Conservation (phyloP, 2,113 vertebrate species). For the Cynocephalus volans region DNA sequence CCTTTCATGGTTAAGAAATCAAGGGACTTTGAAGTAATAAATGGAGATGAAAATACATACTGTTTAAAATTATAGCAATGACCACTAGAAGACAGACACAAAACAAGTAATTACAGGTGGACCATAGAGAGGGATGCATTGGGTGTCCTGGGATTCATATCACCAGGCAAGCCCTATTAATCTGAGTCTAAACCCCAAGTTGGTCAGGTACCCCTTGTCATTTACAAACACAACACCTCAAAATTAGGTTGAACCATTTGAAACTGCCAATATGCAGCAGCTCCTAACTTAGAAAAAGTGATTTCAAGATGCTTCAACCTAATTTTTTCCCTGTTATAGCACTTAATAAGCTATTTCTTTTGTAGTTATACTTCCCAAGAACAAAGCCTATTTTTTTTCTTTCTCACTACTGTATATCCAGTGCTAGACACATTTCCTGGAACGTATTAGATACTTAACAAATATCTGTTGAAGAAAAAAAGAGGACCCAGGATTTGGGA, state of each 20-base stretch:
- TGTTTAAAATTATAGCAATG: background rate
- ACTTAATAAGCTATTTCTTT: background rate
- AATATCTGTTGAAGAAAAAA: background rate
- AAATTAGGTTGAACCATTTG: background rate
- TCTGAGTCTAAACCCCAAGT: too few species aligned
- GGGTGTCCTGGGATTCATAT: background rate
- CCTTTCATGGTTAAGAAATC: background rate
- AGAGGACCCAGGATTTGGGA: background rate
- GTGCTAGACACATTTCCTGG: background rate
- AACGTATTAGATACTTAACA: background rate
- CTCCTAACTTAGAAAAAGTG: background rate
- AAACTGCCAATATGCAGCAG: background rate
- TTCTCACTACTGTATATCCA: background rate
- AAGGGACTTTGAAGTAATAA: background rate
- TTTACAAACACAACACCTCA: background rate
- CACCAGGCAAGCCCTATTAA: background rate
- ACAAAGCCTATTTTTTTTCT: background rate
- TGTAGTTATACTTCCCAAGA: background rate
- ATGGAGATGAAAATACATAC: background rate
- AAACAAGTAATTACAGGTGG: background rate
- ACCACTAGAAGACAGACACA: background rate
- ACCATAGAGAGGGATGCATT: background rate
- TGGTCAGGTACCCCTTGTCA: background rate
- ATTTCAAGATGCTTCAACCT: background rate
- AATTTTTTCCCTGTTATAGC: background rate